A percentile compares a stretch with the other conserved stretches of the same genome.
phyloP scores from a whole-genome alignment of 2,113 vertebrate genomes.

The Pterophyllum scalare region DNA sequence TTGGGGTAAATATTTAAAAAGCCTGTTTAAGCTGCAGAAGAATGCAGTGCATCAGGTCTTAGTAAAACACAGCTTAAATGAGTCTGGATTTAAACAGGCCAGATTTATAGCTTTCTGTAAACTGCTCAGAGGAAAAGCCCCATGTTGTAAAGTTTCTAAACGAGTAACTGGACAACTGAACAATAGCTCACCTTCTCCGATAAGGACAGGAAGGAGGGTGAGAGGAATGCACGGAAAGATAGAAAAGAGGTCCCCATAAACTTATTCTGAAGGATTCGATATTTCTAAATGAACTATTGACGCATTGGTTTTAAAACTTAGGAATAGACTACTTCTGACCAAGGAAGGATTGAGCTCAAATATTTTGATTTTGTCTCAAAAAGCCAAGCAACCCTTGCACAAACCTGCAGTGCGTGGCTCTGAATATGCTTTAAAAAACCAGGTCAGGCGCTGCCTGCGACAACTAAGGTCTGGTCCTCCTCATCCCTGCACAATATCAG shows the following conservation, averaged over 20 bases:
- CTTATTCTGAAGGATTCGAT: slow-evolving; percentile 43
- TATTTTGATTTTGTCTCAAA: slow-evolving; percentile 63
- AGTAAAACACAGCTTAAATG: slow-evolving; percentile 68
- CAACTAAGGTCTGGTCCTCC: slow-evolving; percentile 68
- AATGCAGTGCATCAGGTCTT: slow-evolving; percentile 73
- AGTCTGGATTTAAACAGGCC: slow-evolving; percentile 65
- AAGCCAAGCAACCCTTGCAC: slow-evolving; percentile 22
- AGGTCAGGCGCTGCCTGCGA: slow-evolving; percentile 64
- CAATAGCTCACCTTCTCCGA: slow-evolving; percentile 49
- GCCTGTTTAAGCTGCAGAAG: slow-evolving; percentile 70
- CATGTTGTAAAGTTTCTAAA: slow-evolving; percentile 65
- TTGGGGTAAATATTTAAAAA: slow-evolving; percentile 78
- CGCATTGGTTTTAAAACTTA: slow-evolving; percentile 48
- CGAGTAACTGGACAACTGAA: slow-evolving; percentile 54
- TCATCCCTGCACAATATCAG: slow-evolving; percentile 72
- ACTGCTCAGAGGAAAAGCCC: slow-evolving; percentile 67
- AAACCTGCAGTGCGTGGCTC: slow-evolving; percentile 48
- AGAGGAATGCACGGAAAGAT: slow-evolving; percentile 6
- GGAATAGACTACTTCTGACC: slow-evolving; percentile 40
- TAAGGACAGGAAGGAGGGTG: slow-evolving; percentile 32
- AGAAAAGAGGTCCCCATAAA: slow-evolving; percentile 46
- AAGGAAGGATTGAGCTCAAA: slow-evolving; percentile 53
- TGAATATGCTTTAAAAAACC: slow-evolving; percentile 43
- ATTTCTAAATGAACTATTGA: slow-evolving; percentile 61
- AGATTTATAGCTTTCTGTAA: slow-evolving; percentile 76